Base-by-base conservation (phyloP, 2,888 invertebrate species). In the Rutpela maculata region DNA sequence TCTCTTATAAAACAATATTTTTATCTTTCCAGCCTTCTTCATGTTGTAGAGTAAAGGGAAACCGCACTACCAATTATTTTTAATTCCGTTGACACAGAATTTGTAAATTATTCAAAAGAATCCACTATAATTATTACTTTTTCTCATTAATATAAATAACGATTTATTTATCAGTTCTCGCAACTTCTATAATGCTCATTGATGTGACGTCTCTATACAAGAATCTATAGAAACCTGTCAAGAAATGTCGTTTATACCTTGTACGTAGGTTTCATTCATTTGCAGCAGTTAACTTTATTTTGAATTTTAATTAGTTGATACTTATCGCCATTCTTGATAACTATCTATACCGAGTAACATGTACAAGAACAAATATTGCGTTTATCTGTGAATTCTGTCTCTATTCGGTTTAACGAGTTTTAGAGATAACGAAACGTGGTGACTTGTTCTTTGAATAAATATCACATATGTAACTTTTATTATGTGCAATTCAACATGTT, bases 271-370 rank as follows among this genome's bases (percentile, higher is more conserved):
- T 80, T 81, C 82, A 81, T 82, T 83, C 80, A 81, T 77, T 79
- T 80, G 79, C 78, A 75, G 77, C 75, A 75, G 79, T 79, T 79
- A 82, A 79, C 79, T 82, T 83, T 84, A 81, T 81, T 80, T 80
- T 79, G 80, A 84, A 81, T 82, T 84, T 84, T 84, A 84, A 84
- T 84, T 83, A 84, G 79, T 78, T 79, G 83, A 84, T 84, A 79
- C 81, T 76, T 82, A 84, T 84, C 84, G 65, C 70, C 76, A 73
- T 74, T 74, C 76, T 57, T 17, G 76, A 78, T 78, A 67, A 18
- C 59, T 59, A 78, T 78, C 78, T 69, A 35, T 65, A 74, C 63
- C 74, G 22, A 75, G 72, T 59, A 66, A 76, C 74, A 78, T 76
- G 63, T 74, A 26, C 63, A 55, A 26, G 62, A 35, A 67, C 35